A percentile compares a stretch with the other conserved stretches of the same genome.
phyloP scores from a whole-genome alignment of 2,888 invertebrate species.

The Helobdella robusta region DNA sequence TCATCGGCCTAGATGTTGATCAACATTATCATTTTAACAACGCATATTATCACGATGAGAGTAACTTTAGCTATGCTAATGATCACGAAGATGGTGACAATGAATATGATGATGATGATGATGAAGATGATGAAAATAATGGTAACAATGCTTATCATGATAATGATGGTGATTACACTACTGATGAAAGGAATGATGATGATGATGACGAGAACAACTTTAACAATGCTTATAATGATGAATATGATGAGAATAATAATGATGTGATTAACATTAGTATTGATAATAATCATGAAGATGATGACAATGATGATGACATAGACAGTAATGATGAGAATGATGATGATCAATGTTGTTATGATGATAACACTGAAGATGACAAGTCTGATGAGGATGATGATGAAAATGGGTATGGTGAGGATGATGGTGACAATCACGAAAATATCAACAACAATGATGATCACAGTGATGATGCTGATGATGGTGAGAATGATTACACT shows the following conservation, averaged over 20 bases:
- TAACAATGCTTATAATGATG: background rate
- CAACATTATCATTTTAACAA: background rate
- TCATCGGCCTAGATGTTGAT: background rate
- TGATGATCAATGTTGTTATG: too few species aligned
- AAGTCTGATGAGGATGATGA: too few species aligned
- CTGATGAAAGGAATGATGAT: background rate
- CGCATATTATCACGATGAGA: background rate
- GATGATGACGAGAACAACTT: background rate
- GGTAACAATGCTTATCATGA: background rate
- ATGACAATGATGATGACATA: too few species aligned
- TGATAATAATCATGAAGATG: background rate
- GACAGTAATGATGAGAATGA: too few species aligned
- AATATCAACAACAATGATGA: too few species aligned
- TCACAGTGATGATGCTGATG: too few species aligned
- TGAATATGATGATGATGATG: background rate
- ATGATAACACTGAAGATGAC: too few species aligned
- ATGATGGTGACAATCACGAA: too few species aligned
- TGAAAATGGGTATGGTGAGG: too few species aligned
- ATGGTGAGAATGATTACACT: too few species aligned
- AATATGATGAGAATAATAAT: background rate
- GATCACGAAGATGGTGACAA: background rate
- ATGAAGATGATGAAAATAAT: background rate
- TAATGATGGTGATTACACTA: background rate
- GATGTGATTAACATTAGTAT: background rate
- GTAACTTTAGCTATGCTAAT: background rate